Percentiles rank a stretch among this genome's conserved stretches.
Conservation (phyloP, 2,888 invertebrate species). For the Vesta saturnalis region DNA sequence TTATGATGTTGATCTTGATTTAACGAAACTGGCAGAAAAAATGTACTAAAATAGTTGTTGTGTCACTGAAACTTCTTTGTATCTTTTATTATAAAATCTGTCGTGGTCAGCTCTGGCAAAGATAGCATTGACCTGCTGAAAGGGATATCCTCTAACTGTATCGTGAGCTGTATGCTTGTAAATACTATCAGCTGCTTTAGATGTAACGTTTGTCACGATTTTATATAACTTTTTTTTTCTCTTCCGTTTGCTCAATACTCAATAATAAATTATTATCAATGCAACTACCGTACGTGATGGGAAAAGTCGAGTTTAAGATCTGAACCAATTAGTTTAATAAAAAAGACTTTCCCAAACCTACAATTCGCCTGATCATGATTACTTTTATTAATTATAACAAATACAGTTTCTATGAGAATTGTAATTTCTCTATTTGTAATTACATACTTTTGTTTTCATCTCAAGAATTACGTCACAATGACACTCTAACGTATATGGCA, state of each 20-base stretch:
- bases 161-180: constrained; percentile 33
- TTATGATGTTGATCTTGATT: background rate
- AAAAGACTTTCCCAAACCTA: constrained; percentile 27
- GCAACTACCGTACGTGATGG: constrained; percentile 12
- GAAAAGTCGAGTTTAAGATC: constrained; percentile 8
- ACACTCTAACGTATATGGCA: background rate
- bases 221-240: constrained; percentile 14
- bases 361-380: constrained; percentile 7
- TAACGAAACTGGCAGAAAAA: too few species aligned
- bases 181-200: constrained; percentile 23
- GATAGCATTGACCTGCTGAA: constrained; percentile 44
- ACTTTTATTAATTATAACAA: background rate
- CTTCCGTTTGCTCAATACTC: background rate
- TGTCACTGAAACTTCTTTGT: constrained; percentile 30
- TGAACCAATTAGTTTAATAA: constrained; percentile 17
- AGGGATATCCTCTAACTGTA: constrained; percentile 43
- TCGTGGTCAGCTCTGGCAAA: constrained; percentile 35
- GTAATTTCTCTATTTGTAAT: background rate
- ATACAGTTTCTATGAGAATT: constrained; percentile 3
- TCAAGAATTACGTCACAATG: background rate
- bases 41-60: constrained; percentile 16
- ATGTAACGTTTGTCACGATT: constrained; percentile 25
- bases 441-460: constrained; percentile 3
- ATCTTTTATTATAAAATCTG: constrained; percentile 32
- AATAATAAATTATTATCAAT: constrained; percentile 6